phyloP scores from a whole-genome alignment of 2,888 invertebrate species.

The Aspidiotus rigidus region DNA sequence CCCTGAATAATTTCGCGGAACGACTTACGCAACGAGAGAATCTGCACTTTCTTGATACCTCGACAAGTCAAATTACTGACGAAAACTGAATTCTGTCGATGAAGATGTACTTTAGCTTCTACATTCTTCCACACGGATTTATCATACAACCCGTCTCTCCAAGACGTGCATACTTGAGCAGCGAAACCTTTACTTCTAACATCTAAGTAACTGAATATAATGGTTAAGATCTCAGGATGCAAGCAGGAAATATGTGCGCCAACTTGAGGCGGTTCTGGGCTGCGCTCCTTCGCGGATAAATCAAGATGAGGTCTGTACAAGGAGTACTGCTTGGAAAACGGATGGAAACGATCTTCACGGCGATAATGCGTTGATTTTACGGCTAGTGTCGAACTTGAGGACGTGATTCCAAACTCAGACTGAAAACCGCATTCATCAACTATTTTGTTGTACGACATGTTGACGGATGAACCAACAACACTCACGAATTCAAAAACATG shows the following conservation, averaged over 20 bases:
- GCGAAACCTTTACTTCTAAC: slow-evolving; percentile 81
- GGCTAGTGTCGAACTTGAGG: slow-evolving; percentile 5
- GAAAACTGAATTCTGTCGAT: slow-evolving; percentile 64
- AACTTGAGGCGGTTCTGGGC: slow-evolving; percentile 38
- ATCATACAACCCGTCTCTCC: slow-evolving; percentile 87
- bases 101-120: slow-evolving; percentile 79
- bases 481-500: neutral
- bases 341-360: slow-evolving; percentile 23
- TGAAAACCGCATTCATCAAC: slow-evolving; percentile 15
- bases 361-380: slow-evolving; percentile 6
- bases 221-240: slow-evolving; percentile 83
- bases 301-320: slow-evolving; percentile 45
- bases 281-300: slow-evolving; percentile 40
- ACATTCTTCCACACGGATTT: slow-evolving; percentile 90
- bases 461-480: neutral
- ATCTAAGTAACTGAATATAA: slow-evolving; percentile 82
- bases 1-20: slow-evolving; percentile 76
- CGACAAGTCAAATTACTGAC: slow-evolving; percentile 74
- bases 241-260: slow-evolving; percentile 71
- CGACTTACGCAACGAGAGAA: slow-evolving; percentile 71
- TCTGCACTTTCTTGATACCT: slow-evolving; percentile 80
- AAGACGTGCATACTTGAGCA: slow-evolving; percentile 78
- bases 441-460: slow-evolving; percentile 18
- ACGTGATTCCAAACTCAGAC: neutral
- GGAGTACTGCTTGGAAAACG: slow-evolving; percentile 41